Percentiles rank a stretch among this genome's conserved stretches.
Evolutionary conservation across 30 jellyfish, hydroid and myxozoan species (phyloP).

Genomic region (Euphysa ruthae): DNA sequence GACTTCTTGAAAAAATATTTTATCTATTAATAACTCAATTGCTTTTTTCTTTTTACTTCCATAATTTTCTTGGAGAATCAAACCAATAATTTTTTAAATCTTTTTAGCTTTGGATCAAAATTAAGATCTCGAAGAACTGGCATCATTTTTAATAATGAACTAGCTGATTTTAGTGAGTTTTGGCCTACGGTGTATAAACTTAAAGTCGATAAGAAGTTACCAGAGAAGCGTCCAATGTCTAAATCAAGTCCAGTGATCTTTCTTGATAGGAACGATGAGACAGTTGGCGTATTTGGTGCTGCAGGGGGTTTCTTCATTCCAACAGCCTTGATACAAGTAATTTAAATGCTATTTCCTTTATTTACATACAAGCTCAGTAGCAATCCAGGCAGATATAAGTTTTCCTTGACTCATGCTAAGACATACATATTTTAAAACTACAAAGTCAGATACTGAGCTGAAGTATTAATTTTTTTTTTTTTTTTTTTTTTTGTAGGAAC

Average conservation of each 20-base stretch:
- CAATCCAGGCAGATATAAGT: not conserved
- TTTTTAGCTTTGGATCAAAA: slow-evolving; percentile 86
- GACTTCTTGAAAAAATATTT: too few species aligned
- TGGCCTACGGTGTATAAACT: slow-evolving; percentile 95
- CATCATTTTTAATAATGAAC: slow-evolving; percentile 87
- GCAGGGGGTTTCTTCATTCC: slow-evolving; percentile 99
- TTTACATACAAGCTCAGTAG: not conserved
- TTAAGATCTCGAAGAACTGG: slow-evolving; percentile 77
- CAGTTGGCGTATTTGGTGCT: slow-evolving; percentile 93
- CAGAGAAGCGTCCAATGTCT: slow-evolving; percentile 97
- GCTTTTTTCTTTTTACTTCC: too few species aligned
- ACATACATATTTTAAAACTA: too few species aligned
- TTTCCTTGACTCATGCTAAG: too few species aligned
- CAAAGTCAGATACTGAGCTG: too few species aligned
- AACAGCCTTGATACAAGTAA: slow-evolving; percentile 72
- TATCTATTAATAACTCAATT: too few species aligned
- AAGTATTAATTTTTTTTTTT: too few species aligned
- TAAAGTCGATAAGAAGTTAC: slow-evolving; percentile 61
- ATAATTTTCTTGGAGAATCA: too few species aligned
- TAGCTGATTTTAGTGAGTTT: slow-evolving; percentile 95
- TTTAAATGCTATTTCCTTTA: not conserved
- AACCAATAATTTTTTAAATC: not conserved
- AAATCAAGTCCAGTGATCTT: slow-evolving; percentile 69
- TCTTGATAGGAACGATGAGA: slow-evolving; percentile 61
- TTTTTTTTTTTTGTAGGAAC: too few species aligned